Conservation (phyloP, 2,113 vertebrate genomes). For the Scortum barcoo region DNA sequence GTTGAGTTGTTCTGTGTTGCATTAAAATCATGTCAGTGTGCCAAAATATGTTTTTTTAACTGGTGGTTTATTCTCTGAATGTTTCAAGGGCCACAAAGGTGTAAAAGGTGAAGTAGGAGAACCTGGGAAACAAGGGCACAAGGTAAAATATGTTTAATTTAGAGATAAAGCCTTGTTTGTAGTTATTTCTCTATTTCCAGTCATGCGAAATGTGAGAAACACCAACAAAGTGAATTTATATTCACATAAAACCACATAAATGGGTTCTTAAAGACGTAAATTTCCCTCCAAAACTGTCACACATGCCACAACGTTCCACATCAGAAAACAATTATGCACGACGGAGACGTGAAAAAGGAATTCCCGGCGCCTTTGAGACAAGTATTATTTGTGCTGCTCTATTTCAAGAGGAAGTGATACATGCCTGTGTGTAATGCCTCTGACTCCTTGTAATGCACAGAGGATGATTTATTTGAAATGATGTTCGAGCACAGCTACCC, state of each 20-base stretch:
- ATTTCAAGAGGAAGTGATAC: constrained; percentile 61
- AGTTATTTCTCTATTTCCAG: background rate
- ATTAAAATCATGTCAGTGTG: background rate
- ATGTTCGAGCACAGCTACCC: constrained; percentile 68
- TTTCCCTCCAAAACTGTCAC: constrained; percentile 23
- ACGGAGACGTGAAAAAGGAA: constrained; percentile 29
- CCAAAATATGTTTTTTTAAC: constrained; percentile 4
- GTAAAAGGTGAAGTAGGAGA: constrained; percentile 94
- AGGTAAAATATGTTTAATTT: constrained; percentile 84
- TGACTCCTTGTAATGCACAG: constrained; percentile 54
- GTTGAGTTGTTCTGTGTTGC: background rate
- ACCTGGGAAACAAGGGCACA: constrained; percentile 98
- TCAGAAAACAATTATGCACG: constrained; percentile 10
- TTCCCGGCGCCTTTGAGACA: constrained; percentile 45
- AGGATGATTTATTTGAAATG: constrained; percentile 76
- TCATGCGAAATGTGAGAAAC: constrained; percentile 1
- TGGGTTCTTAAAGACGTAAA: constrained; percentile 6
- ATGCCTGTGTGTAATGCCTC: constrained; percentile 58
- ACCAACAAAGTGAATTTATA: constrained; percentile 11
- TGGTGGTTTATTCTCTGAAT: background rate
- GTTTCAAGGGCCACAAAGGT: constrained; percentile 94
- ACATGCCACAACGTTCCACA: constrained; percentile 5
- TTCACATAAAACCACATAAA: constrained; percentile 19
- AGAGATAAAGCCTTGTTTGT: background rate
- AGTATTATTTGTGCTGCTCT: constrained; percentile 53